phyloP scores from a whole-genome alignment of 2,888 invertebrate genomes.

The Opisthograptis luteolata region DNA sequence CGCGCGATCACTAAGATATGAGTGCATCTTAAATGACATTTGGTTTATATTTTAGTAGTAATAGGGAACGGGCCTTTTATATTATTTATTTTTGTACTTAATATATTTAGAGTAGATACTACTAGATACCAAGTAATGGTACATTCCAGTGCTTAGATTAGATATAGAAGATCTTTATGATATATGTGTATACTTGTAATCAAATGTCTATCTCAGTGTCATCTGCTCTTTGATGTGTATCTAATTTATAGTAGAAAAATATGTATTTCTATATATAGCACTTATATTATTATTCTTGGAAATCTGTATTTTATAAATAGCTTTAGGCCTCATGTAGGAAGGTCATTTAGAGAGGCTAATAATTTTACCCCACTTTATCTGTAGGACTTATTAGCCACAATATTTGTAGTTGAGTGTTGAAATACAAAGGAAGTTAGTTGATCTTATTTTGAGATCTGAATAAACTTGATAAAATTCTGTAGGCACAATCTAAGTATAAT shows the following conservation, averaged over 20 bases:
- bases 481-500: too few relatives aligned
- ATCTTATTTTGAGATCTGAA: too few relatives aligned
- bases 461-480: too few relatives aligned
- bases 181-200: too few relatives aligned
- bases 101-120: not conserved
- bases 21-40: too few relatives aligned
- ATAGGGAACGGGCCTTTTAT: not conserved
- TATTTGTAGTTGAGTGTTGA: too few relatives aligned
- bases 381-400: too few relatives aligned
- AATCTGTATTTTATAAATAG: constrained; percentile 13
- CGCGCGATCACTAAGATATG: too few relatives aligned
- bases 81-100: not conserved
- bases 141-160: not conserved
- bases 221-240: not conserved
- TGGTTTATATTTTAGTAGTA: too few relatives aligned
- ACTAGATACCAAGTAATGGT: not conserved
- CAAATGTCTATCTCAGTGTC: not conserved
- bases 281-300: constrained; percentile 6
- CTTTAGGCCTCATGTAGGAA: not conserved
- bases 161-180: too few relatives aligned
- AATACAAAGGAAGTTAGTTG: too few relatives aligned
- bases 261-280: not conserved
- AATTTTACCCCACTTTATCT: not conserved
- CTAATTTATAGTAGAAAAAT: not conserved
- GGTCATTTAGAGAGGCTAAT: not conserved